These are phyloP conservation scores for Alsophila aescularia DNA, from an alignment of 2,888 invertebrate species.

Conservation along the genomic window DNA sequence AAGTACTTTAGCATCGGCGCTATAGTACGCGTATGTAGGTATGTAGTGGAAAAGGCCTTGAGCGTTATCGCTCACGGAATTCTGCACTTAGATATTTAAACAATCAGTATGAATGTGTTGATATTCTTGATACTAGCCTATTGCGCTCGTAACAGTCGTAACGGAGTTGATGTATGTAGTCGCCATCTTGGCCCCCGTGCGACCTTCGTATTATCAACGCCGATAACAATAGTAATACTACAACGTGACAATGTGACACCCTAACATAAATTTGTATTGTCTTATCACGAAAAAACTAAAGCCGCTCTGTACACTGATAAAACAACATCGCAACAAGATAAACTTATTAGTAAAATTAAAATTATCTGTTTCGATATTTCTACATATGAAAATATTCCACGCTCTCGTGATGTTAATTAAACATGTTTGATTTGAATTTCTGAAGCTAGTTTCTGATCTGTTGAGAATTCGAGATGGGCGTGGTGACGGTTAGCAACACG, in stretches of 20 bases:
- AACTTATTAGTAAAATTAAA: conserved; percentile 50
- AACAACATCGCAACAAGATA: conserved; percentile 72
- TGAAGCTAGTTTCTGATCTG: conserved; percentile 45
- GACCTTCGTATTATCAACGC: conserved; percentile 76
- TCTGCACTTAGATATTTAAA: conserved; percentile 66
- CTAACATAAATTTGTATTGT: conserved; percentile 81
- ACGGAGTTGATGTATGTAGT: conserved; percentile 34
- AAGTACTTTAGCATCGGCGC: conserved; percentile 48
- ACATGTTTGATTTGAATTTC: conserved; percentile 34
- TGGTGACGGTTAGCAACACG: conserved; percentile 48
- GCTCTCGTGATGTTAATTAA: conserved; percentile 30
- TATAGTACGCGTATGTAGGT: conserved; percentile 45
- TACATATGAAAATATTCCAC: conserved; percentile 35
- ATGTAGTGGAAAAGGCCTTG: conserved; percentile 66
- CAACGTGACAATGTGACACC: conserved; percentile 76
- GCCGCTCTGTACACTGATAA: conserved; percentile 62
- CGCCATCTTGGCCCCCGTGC: conserved; percentile 67
- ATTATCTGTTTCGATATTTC: conserved; percentile 50
- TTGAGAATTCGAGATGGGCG: conserved; percentile 47
- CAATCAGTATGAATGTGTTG: conserved; percentile 58
- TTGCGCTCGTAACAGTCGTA: conserved; percentile 38
- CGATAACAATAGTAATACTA: conserved; percentile 77
- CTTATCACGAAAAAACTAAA: conserved; percentile 74
- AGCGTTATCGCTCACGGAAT: conserved; percentile 64
- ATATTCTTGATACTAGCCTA: conserved; percentile 47